Conservation (phyloP, 2,888 invertebrate genomes). For the Acleris sparsana region DNA sequence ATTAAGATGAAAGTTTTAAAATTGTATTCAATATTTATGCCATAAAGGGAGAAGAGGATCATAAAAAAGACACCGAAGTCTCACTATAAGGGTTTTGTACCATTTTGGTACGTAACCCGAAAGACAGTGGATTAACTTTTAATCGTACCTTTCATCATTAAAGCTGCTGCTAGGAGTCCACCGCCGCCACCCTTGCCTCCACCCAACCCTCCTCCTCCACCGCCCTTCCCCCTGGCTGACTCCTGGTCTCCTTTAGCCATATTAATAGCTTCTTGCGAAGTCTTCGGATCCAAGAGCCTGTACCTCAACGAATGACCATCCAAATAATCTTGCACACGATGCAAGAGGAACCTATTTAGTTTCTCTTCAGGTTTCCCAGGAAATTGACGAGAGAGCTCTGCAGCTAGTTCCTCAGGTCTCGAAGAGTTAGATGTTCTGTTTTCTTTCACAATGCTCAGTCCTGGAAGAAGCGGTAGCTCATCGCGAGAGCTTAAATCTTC, state of each 20-base stretch:
- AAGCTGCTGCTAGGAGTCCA: conserved; percentile 81
- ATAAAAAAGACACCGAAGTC: too few relatives aligned
- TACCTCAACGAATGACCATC: conserved; percentile 89
- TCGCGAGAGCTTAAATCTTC: conserved; percentile 88
- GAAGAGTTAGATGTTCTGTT: conserved; percentile 68
- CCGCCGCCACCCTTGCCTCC: conserved; percentile 74
- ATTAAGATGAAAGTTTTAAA: too few relatives aligned
- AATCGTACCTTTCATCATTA: conserved; percentile 85
- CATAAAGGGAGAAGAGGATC: too few relatives aligned
- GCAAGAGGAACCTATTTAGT: conserved; percentile 88
- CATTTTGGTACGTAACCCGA: too few relatives aligned
- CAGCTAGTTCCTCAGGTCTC: conserved; percentile 85
- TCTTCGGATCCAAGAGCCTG: conserved; percentile 86
- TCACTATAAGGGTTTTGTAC: too few relatives aligned
- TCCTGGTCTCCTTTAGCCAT: conserved; percentile 72
- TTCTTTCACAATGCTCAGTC: conserved; percentile 90
- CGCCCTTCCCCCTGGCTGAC: conserved; percentile 70
- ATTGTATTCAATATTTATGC: too few relatives aligned
- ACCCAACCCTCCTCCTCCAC: conserved; percentile 70
- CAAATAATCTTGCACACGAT: conserved; percentile 86
- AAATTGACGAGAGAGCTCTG: conserved; percentile 88
- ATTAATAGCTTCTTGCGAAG: conserved; percentile 83
- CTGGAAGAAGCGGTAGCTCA: conserved; percentile 88
- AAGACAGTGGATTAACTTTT: too few relatives aligned
- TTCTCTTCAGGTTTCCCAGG: conserved; percentile 90